These are phyloP conservation scores for Phrynosoma platyrhinos DNA, from an alignment of 2,113 vertebrate genomes.

Conservation along the genomic window DNA sequence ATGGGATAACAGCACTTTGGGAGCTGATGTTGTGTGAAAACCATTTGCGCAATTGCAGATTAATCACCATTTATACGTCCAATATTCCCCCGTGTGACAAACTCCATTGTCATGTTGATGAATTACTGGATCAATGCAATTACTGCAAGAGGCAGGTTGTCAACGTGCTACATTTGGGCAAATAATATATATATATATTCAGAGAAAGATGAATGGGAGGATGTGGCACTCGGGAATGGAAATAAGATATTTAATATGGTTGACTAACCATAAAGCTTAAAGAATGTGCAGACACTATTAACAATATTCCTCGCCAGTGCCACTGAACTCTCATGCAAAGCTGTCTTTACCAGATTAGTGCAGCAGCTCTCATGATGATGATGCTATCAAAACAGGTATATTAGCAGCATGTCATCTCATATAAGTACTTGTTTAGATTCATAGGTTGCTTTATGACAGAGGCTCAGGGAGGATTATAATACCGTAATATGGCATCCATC, in stretches of 20 bases:
- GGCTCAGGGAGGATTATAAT: not conserved
- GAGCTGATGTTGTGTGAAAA: no score
- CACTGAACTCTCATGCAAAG: conserved; percentile 2
- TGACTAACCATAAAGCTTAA: not conserved
- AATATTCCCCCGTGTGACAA: no score
- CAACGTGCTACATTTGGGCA: conserved; percentile 28
- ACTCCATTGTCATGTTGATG: not conserved
- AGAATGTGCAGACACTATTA: not conserved
- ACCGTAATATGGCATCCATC: not conserved
- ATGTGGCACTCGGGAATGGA: conserved; percentile 27
- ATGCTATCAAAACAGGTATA: not conserved
- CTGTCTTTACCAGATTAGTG: conserved; percentile 14
- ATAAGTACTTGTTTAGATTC: not conserved
- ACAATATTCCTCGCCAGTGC: not conserved
- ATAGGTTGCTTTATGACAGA: not conserved
- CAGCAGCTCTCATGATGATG: not conserved
- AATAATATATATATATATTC: conserved; percentile 16
- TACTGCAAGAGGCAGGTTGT: conserved; percentile 22
- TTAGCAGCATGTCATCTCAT: not conserved
- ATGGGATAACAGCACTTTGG: no score
- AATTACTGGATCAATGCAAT: not conserved
- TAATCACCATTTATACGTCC: no score
- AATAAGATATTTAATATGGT: conserved; percentile 7
- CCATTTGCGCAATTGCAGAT: no score
- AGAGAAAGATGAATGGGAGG: conserved; percentile 36